Base-by-base conservation (phyloP, 2,888 invertebrate genomes). In the Limenitis camilla region DNA sequence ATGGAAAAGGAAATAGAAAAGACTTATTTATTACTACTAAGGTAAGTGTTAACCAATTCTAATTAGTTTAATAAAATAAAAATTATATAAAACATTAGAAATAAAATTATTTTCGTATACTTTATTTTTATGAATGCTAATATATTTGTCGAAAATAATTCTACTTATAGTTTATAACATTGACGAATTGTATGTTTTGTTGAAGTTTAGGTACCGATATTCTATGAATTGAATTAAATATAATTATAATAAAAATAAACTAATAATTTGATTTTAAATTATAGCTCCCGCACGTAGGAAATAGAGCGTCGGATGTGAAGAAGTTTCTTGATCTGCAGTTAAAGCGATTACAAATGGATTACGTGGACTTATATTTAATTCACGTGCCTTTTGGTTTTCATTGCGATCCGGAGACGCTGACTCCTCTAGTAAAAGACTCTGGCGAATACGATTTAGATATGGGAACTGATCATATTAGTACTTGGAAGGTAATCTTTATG, bases 11-110 rank as follows among this genome's bases (percentile, higher is more conserved):
- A 8, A 89, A 82, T 55, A 81, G 95, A 53, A 89, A 92, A 64
- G 93, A 94, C 44, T 78, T 95, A 54, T 95, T 94, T 78, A 89
- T 95, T 56, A 93, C 93, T 30, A 93, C 94, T n/a, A 95, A 95
- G 90, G 94, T 93, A 78, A 45, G 19, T 43, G 8, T 1, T 28
- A 10, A 30, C 1, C 8, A 53, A 38, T 31, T 31, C 29, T 33
- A 42, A 5, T 28, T n/a, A 5, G 28, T 19, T 52, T 45, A 36
- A 40, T 7, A 5, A 11, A 38, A 9, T 31, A 93, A 93, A 66
- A 58, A 81, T 78, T 58, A n/a, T n/a, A n/a, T n/a, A n/a, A n/a
- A n/a, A n/a, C n/a, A n/a, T n/a, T n/a, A n/a, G n/a, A n/a, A n/a
- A n/a, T n/a, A n/a, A n/a, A n/a, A n/a, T n/a, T n/a, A n/a, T n/a